Percentiles rank a stretch among this genome's conserved stretches.
phyloP scores from a whole-genome alignment of 2,888 invertebrate species.

The Chaetogeoica ovagalla region DNA sequence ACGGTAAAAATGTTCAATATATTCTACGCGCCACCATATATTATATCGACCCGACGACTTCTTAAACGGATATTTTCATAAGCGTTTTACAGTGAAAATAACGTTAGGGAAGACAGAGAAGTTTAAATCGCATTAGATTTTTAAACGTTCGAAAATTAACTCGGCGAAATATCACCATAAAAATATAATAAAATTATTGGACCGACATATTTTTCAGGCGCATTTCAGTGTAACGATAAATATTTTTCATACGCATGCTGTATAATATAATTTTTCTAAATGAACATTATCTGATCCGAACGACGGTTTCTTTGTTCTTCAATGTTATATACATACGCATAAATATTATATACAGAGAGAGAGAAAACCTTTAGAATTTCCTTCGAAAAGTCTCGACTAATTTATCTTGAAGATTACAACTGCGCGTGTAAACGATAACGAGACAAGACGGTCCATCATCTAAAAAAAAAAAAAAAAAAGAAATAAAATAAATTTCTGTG shows the following conservation, averaged over 20 bases:
- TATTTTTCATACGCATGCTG: background rate
- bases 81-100: no score
- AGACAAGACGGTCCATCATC: background rate
- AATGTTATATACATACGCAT: background rate
- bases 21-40: no score
- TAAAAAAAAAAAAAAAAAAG: background rate
- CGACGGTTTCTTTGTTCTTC: background rate
- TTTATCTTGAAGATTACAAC: conserved; percentile 32
- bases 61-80: no score
- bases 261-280: background rate
- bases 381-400: conserved; percentile 11
- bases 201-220: background rate
- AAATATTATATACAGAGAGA: no score
- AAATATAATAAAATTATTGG: conserved; percentile 9
- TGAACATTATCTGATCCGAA: background rate
- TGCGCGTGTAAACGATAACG: background rate
- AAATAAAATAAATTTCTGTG: background rate
- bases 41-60: no score
- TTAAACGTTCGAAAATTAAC: background rate
- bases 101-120: no score
- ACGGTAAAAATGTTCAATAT: no score
- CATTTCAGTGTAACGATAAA: background rate
- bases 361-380: background rate
- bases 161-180: background rate
- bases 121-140: background rate